Percentiles rank a stretch among this genome's conserved stretches.
Conservation (phyloP, 2,888 invertebrate genomes). For the Napeogenes inachia region DNA sequence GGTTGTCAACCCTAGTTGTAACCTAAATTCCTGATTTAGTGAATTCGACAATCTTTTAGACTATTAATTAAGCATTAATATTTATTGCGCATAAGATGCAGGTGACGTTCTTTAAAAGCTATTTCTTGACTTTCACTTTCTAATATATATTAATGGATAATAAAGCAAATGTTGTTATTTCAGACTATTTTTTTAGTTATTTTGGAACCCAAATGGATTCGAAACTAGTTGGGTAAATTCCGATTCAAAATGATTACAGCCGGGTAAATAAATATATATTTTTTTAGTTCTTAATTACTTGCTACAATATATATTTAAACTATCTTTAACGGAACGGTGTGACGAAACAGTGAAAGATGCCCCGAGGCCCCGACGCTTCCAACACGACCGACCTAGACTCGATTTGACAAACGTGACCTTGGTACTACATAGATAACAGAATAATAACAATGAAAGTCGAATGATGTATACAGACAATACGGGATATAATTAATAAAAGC, state of each 20-base stretch:
- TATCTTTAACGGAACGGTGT: too few species aligned
- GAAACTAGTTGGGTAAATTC: too few species aligned
- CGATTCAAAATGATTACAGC: too few species aligned
- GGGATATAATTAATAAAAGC: too few species aligned
- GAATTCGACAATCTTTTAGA: not conserved
- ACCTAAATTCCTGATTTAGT: not conserved
- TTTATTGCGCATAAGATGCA: not conserved
- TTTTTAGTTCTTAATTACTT: too few species aligned
- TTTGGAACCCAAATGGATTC: too few species aligned
- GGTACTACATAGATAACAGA: conserved; percentile 14
- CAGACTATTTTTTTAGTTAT: too few species aligned
- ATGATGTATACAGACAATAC: not conserved
- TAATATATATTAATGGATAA: not conserved
- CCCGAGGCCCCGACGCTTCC: too few species aligned
- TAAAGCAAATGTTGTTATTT: not conserved
- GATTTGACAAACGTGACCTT: conserved; percentile 23
- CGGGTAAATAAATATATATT: too few species aligned
- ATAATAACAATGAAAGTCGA: not conserved
- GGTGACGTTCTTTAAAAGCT: not conserved
- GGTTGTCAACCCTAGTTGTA: not conserved
- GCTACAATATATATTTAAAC: too few species aligned
- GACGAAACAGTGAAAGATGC: too few species aligned
- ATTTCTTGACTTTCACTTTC: not conserved
- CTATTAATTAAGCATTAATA: not conserved
- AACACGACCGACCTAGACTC: too few species aligned